phyloP scores from a whole-genome alignment of 2,888 invertebrate genomes.

The Tetragonula carbonaria region DNA sequence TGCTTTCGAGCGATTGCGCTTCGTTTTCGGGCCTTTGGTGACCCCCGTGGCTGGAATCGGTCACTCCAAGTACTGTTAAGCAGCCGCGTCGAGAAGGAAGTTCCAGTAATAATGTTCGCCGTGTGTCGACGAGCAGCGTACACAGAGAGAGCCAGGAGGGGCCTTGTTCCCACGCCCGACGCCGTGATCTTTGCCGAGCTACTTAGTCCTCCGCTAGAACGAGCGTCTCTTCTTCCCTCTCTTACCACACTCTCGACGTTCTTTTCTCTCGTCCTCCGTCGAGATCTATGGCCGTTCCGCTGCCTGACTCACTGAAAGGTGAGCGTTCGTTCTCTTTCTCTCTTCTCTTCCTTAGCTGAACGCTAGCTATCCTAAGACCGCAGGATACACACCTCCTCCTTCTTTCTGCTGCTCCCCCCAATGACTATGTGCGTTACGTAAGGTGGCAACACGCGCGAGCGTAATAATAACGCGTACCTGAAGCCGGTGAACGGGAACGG shows the following conservation, averaged over 20 bases:
- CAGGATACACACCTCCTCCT: conserved; percentile 33
- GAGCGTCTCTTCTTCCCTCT: conserved; percentile 63
- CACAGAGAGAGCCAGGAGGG: conserved; percentile 65
- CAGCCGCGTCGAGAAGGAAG: conserved; percentile 58
- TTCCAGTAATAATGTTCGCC: conserved; percentile 65
- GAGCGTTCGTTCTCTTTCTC: conserved; percentile 30
- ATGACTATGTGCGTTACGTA: conserved; percentile 67
- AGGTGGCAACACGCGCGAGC: conserved; percentile 68
- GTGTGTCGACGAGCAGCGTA: conserved; percentile 34
- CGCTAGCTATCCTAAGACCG: conserved; percentile 29
- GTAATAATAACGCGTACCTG: conserved; percentile 68
- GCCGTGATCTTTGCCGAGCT: conserved; percentile 81
- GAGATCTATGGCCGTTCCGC: conserved; percentile 55
- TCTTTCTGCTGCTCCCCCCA: conserved; percentile 52
- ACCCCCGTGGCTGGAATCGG: conserved; percentile 53
- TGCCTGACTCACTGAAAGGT: conserved; percentile 48
- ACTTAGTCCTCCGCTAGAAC: conserved; percentile 74
- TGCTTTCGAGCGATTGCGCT: conserved; percentile 51
- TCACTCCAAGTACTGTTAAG: conserved; percentile 72
- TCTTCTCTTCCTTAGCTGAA: conserved; percentile 7
- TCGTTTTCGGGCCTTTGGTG: conserved; percentile 39
- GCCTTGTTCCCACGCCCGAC: conserved; percentile 82
- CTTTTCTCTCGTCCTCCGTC: conserved; percentile 61
- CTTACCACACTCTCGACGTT: conserved; percentile 38
- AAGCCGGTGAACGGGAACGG: conserved; percentile 37